Conservation (phyloP, 92 coral and sea anemone species). For the Diadumene lineata region DNA sequence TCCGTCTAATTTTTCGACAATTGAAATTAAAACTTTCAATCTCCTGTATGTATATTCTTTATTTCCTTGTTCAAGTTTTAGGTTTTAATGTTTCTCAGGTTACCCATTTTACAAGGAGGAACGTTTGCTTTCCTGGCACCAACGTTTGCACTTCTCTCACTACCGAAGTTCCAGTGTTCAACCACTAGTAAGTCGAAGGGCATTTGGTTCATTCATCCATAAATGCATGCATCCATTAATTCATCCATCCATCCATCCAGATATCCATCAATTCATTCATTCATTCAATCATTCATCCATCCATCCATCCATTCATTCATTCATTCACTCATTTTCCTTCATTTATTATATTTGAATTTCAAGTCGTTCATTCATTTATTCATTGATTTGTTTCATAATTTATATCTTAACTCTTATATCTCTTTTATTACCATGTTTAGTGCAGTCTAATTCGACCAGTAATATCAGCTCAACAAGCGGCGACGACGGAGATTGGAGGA, state of each 20-base stretch:
- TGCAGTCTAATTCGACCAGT: conserved; percentile 4
- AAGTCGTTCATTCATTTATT: background rate
- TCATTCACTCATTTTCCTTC: background rate
- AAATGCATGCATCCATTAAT: background rate
- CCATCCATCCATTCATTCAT: background rate
- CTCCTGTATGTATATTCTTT: too few relatives aligned
- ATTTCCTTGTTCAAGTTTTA: too few relatives aligned
- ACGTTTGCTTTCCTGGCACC: conserved; percentile 75
- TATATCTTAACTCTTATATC: too few relatives aligned
- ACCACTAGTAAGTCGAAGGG: conserved; percentile 14
- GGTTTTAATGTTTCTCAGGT: conserved; percentile 24
- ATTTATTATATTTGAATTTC: too few relatives aligned
- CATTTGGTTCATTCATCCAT: background rate
- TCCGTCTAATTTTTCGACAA: too few relatives aligned
- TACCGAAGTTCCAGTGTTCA: conserved; percentile 70
- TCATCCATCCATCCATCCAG: background rate
- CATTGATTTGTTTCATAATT: too few relatives aligned
- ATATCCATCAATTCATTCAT: background rate
- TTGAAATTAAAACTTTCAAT: too few relatives aligned
- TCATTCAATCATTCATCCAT: background rate
- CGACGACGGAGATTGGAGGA: conserved; percentile 56
- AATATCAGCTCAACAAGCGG: conserved; percentile 7
- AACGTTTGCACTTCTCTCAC: conserved; percentile 67
- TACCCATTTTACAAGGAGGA: conserved; percentile 87
- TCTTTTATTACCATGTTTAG: background rate